Conservation (phyloP, 2,113 vertebrate species). For the Lasiurus borealis region DNA sequence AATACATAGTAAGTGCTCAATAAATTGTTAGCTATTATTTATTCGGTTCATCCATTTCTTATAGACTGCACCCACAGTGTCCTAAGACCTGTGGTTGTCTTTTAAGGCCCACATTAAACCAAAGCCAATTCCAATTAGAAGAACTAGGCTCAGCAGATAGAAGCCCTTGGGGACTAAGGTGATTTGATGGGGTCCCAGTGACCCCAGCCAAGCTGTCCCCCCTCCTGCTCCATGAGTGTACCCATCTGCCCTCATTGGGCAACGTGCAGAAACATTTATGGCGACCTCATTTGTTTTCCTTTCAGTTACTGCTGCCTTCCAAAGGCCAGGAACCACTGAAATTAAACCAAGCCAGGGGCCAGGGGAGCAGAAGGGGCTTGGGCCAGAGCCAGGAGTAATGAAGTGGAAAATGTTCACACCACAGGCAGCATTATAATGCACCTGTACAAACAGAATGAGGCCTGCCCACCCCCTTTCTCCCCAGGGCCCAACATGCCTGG, state of each 20-base stretch:
- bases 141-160: slow-evolving; percentile 21
- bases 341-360: slow-evolving; percentile 78
- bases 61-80: neutral
- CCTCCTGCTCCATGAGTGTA: neutral
- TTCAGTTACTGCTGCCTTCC: slow-evolving; percentile 85
- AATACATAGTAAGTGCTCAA: neutral
- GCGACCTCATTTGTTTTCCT: slow-evolving; percentile 83
- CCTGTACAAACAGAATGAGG: slow-evolving; percentile 90
- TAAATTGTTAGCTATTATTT: slow-evolving; percentile 16
- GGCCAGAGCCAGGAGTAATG: slow-evolving; percentile 88
- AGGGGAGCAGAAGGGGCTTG: slow-evolving; percentile 77
- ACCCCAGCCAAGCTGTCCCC: neutral
- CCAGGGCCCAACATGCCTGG: slow-evolving; percentile 17
- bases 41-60: neutral
- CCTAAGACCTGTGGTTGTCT: neutral
- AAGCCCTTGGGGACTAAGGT: neutral
- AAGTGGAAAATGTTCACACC: slow-evolving; percentile 91
- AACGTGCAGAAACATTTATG: slow-evolving; percentile 79
- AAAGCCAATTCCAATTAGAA: slow-evolving; percentile 12
- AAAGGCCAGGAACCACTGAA: slow-evolving; percentile 80
- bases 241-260: slow-evolving; percentile 28
- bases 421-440: slow-evolving; percentile 85
- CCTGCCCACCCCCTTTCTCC: slow-evolving; percentile 80
- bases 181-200: slow-evolving; percentile 26
- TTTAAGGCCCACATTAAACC: neutral